Evolutionary conservation across 1,140 invertebrate species (phyloP).

Genomic region (Euura lappo): DNA sequence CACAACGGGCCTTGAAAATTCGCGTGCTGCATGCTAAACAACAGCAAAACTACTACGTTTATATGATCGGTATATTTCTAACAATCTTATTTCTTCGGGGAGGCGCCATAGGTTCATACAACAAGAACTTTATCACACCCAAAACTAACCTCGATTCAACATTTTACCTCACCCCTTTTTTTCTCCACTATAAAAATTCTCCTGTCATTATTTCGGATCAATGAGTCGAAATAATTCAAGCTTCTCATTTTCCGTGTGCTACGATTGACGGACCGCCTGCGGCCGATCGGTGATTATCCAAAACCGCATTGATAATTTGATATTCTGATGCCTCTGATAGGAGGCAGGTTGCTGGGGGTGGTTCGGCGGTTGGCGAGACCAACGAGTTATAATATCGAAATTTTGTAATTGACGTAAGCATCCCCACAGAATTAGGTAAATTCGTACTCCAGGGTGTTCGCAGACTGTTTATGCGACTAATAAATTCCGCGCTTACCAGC

Average conservation of each 20-base stretch:
- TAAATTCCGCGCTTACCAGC: not conserved
- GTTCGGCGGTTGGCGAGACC: too few relatives aligned
- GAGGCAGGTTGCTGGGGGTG: too few relatives aligned
- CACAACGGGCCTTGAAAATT: not conserved
- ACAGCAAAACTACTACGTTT: not conserved
- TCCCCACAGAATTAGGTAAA: not conserved
- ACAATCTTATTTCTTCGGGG: not conserved
- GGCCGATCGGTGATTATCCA: too few relatives aligned
- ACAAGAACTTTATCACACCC: not conserved
- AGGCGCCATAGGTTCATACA: not conserved
- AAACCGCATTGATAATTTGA: too few relatives aligned
- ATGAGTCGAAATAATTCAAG: not conserved
- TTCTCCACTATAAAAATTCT: too few relatives aligned
- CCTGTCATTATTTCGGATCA: not conserved
- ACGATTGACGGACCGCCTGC: not conserved
- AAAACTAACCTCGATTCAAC: slow-evolving; percentile 1
- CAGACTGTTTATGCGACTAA: not conserved
- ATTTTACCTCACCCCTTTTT: too few relatives aligned
- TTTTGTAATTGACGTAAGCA: not conserved
- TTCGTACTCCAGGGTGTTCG: not conserved
- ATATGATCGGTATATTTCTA: not conserved
- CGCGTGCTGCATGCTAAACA: not conserved
- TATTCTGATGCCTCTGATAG: too few relatives aligned
- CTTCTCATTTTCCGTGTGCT: not conserved
- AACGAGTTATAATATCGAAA: not conserved